Evolutionary conservation across 2,113 vertebrate genomes (phyloP).

Genomic region (Seriola rivoliana): DNA sequence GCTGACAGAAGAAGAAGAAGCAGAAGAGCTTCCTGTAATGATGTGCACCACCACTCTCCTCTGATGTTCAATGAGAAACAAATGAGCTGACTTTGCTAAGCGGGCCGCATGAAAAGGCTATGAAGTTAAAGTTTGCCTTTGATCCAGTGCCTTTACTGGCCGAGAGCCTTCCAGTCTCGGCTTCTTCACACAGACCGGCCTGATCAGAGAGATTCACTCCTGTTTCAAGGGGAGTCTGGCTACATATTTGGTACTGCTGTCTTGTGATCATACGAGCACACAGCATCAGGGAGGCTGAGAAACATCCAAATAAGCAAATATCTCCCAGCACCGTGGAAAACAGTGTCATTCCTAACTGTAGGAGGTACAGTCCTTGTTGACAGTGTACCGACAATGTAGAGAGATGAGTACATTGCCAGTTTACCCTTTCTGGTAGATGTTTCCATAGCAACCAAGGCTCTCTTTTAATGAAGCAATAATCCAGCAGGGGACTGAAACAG

Average conservation of each 20-base stretch:
- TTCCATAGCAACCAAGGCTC: conserved; percentile 69
- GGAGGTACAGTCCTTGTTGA: conserved; percentile 32
- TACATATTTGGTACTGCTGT: background rate
- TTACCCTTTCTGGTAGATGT: conserved; percentile 61
- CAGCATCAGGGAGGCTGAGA: background rate
- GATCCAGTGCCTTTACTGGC: conserved; percentile 57
- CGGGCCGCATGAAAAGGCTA: conserved; percentile 36
- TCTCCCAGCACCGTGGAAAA: conserved; percentile 17
- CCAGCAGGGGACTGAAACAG: conserved; percentile 58
- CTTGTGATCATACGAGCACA: background rate
- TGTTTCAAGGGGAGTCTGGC: background rate
- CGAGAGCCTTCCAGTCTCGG: conserved; percentile 29
- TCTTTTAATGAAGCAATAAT: conserved; percentile 70
- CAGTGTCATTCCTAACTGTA: conserved; percentile 21
- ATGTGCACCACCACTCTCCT: conserved; percentile 14
- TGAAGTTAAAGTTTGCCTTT: conserved; percentile 59
- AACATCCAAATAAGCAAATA: conserved; percentile 10
- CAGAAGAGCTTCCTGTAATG: conserved; percentile 13
- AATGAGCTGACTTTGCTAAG: conserved; percentile 62
- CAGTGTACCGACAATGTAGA: conserved; percentile 30
- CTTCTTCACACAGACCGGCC: conserved; percentile 24
- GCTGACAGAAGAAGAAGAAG: conserved; percentile 19
- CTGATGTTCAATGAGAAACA: conserved; percentile 62
- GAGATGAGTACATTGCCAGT: conserved; percentile 46
- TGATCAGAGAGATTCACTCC: conserved; percentile 19